Percentiles rank a stretch among this genome's conserved stretches.
These are phyloP conservation scores for Picathartes gymnocephalus DNA, from an alignment of 2,113 vertebrate genomes.

Conservation along the genomic window DNA sequence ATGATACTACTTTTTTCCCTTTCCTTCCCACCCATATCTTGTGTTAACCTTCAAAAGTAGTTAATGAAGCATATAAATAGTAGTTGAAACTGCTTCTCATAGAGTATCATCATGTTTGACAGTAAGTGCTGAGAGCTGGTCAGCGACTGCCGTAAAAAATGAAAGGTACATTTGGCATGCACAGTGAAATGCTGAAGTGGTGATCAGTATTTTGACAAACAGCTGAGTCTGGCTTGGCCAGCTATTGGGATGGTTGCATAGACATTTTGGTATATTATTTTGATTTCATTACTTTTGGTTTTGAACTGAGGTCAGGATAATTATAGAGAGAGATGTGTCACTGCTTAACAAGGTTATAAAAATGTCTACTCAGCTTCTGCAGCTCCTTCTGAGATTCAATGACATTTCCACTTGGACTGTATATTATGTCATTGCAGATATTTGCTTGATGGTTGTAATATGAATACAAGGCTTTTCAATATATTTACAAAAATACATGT, in stretches of 20 bases:
- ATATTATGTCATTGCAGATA: not conserved
- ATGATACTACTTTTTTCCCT: not conserved
- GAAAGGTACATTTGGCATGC: not conserved
- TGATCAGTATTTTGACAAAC: conserved; percentile 19
- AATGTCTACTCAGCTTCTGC: not conserved
- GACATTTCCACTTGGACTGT: not conserved
- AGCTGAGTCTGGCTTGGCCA: not conserved
- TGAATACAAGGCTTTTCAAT: not conserved
- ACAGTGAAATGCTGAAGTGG: not conserved
- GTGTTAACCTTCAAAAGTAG: not conserved
- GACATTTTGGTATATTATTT: not conserved
- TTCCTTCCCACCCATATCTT: not conserved
- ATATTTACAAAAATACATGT: not conserved
- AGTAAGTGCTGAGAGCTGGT: not conserved
- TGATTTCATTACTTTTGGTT: not conserved
- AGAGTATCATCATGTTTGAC: not conserved
- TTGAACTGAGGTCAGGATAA: not conserved
- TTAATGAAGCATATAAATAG: not conserved
- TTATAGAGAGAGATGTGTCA: not conserved
- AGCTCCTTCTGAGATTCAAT: not conserved
- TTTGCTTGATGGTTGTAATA: not conserved
- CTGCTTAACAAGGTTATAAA: not conserved
- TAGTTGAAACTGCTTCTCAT: not conserved
- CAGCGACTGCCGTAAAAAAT: not conserved
- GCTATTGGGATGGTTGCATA: not conserved